These are phyloP conservation scores for Coboldia fuscipes DNA, from an alignment of 1,140 invertebrate species.

Conservation along the genomic window DNA sequence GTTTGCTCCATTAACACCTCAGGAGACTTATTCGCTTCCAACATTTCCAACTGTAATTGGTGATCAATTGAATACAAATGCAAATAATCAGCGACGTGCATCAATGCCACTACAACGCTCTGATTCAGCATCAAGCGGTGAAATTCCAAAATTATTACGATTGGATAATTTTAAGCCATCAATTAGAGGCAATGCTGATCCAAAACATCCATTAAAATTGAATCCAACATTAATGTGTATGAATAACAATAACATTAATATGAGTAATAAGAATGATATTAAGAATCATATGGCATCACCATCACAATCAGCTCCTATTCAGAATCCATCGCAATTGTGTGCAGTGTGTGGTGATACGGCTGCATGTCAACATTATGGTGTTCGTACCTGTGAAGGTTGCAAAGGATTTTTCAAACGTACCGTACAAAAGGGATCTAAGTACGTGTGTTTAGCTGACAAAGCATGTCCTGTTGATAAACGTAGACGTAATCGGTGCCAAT, in stretches of 20 bases:
- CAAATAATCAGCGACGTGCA: conserved; percentile 36
- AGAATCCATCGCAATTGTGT: conserved; percentile 70
- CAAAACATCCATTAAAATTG: conserved; percentile 3
- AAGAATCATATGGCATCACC: conserved; percentile 20
- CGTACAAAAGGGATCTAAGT: conserved; percentile 96
- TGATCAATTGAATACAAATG: conserved; percentile 29
- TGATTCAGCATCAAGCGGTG: conserved; percentile 46
- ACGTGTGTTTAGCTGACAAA: conserved; percentile 93
- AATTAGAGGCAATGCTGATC: no score
- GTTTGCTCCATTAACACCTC: conserved; percentile 15
- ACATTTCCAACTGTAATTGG: conserved; percentile 34
- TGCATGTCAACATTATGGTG: conserved; percentile 96
- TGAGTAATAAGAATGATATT: no score
- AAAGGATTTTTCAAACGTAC: conserved; percentile 93
- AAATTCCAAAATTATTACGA: conserved; percentile 36
- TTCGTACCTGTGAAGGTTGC: conserved; percentile 93
- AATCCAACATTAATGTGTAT: conserved; percentile 3
- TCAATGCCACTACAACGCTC: conserved; percentile 53
- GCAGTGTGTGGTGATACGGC: conserved; percentile 97
- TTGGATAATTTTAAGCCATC: conserved; percentile 25
- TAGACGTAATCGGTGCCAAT: conserved; percentile 90
- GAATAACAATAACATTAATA: no score
- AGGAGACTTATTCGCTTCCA: conserved; percentile 36
- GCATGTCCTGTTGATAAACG: conserved; percentile 97
- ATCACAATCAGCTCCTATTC: conserved; percentile 32